Conservation (phyloP, 2,113 vertebrate species). For the Nothoprocta perdicaria region DNA sequence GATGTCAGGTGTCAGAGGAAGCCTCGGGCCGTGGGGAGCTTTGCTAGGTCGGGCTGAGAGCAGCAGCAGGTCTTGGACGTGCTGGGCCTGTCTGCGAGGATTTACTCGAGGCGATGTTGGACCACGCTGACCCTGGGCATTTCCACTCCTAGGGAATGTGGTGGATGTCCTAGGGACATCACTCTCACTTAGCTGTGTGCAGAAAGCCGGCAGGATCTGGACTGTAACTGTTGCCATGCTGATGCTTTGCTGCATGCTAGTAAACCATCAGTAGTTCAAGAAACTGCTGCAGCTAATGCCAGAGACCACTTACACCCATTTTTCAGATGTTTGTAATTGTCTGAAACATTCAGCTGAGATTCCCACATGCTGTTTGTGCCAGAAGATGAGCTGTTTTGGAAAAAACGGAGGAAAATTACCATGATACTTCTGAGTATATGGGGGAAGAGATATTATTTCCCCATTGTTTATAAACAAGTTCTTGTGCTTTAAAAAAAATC, state of each 20-base stretch:
- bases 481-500: background rate
- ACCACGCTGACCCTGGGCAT: background rate
- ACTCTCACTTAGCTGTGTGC: fast-evolving
- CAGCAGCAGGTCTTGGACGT: background rate
- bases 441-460: background rate
- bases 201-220: background rate
- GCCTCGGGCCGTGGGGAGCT: background rate
- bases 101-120: background rate
- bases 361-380: background rate
- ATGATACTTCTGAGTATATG: background rate
- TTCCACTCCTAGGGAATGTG: background rate
- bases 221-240: background rate
- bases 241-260: background rate
- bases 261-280: background rate
- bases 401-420: background rate
- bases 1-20: background rate
- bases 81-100: background rate
- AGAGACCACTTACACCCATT: background rate
- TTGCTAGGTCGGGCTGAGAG: background rate
- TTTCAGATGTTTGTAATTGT: background rate
- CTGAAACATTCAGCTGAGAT: constrained; percentile 31
- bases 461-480: background rate
- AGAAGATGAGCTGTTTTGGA: constrained; percentile 28
- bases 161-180: background rate
- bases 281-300: background rate